Conservation (phyloP, 2,113 vertebrate species). For the Epinephelus fuscoguttatus region DNA sequence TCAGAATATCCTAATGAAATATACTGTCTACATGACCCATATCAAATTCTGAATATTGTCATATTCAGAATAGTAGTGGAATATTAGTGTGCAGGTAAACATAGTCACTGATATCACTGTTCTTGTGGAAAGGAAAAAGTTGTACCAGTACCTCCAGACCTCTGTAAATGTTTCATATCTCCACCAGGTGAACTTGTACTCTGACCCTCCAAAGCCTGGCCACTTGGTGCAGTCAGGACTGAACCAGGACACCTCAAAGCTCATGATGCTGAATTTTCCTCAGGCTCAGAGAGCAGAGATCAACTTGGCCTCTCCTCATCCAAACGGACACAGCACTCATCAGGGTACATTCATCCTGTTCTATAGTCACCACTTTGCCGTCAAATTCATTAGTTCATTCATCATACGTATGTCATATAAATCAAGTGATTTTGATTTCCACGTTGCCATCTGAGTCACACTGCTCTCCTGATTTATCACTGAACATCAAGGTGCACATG, state of each 20-base stretch:
- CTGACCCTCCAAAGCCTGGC: constrained; percentile 84
- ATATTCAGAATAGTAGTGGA: too few species aligned
- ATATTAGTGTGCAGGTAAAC: too few species aligned
- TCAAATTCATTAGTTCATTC: not conserved
- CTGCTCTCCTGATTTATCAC: not conserved
- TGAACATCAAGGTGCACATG: not conserved
- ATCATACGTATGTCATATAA: not conserved
- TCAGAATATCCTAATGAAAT: too few species aligned
- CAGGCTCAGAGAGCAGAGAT: constrained; percentile 78
- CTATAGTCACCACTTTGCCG: not conserved
- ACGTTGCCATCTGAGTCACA: not conserved
- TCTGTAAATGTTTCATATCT: not conserved
- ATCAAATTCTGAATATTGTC: too few species aligned
- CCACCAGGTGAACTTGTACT: constrained; percentile 89
- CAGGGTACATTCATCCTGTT: constrained; percentile 60
- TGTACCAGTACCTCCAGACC: too few species aligned
- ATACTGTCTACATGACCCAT: too few species aligned
- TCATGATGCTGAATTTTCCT: constrained; percentile 87
- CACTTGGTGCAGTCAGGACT: constrained; percentile 70
- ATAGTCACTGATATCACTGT: not conserved
- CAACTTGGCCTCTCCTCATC: not conserved
- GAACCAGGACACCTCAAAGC: constrained; percentile 74
- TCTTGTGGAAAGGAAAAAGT: not conserved
- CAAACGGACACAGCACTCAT: constrained; percentile 10
- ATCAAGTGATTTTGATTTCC: not conserved